A percentile compares a stretch with the other conserved stretches of the same genome.
Evolutionary conservation across 1,140 invertebrate genomes (phyloP).

Genomic region (Calephelis nemesis): DNA sequence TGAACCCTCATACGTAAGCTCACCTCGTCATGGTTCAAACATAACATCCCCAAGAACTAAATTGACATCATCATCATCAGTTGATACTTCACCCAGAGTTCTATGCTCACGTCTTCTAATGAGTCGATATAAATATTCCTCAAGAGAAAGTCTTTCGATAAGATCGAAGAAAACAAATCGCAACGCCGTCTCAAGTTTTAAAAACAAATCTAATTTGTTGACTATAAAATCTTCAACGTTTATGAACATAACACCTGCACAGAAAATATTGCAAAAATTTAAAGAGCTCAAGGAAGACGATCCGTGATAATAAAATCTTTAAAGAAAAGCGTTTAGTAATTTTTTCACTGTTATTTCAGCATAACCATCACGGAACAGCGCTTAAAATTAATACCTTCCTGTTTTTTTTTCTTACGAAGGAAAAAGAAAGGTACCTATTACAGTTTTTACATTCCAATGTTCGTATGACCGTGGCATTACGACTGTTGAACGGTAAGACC

Average conservation of each 20-base stretch:
- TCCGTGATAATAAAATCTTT: neutral
- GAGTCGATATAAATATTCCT: slow-evolving; percentile 35
- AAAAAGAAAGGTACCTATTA: too few species aligned
- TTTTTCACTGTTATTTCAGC: neutral
- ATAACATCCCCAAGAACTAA: slow-evolving; percentile 37
- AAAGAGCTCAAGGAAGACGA: slow-evolving; percentile 47
- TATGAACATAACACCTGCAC: slow-evolving; percentile 44
- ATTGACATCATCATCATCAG: slow-evolving; percentile 43
- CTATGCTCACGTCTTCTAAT: slow-evolving; percentile 52
- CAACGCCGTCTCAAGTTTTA: neutral
- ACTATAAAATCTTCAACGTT: slow-evolving; percentile 48
- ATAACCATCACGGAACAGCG: too few species aligned
- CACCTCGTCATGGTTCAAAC: slow-evolving; percentile 46
- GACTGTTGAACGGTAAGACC: too few species aligned
- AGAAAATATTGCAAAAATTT: slow-evolving; percentile 63
- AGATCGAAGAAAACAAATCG: slow-evolving; percentile 29
- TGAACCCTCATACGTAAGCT: slow-evolving; percentile 54
- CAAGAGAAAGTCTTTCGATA: slow-evolving; percentile 34
- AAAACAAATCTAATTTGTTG: slow-evolving; percentile 34
- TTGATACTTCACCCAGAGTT: slow-evolving; percentile 44
- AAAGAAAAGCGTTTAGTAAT: neutral
- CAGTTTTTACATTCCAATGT: too few species aligned
- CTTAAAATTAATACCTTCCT: too few species aligned
- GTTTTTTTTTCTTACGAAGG: too few species aligned
- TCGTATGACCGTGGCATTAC: too few species aligned